phyloP scores from a whole-genome alignment of 2,888 invertebrate genomes.

The Thyatira batis region DNA sequence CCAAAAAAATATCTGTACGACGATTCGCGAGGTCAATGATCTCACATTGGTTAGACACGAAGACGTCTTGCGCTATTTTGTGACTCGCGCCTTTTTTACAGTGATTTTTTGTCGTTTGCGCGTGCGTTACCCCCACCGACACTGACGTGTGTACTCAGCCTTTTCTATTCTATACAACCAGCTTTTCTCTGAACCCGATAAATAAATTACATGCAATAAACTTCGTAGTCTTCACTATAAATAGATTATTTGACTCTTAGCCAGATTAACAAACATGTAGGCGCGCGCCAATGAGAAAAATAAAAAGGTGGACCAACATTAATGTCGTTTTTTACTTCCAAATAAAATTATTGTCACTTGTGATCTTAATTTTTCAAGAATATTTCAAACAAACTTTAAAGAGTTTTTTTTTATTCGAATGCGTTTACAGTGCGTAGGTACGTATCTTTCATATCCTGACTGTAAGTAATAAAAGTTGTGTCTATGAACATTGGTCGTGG shows the following conservation, averaged over 20 bases:
- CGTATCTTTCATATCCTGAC: not conserved
- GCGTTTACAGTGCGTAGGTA: not conserved
- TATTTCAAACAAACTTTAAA: not conserved
- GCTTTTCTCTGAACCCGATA: not conserved
- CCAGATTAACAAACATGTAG: slow-evolving; percentile 24
- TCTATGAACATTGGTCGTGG: not conserved
- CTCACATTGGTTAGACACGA: slow-evolving; percentile 68
- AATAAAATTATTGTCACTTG: not conserved
- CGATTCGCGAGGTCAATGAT: slow-evolving; percentile 70
- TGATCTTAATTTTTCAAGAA: not conserved
- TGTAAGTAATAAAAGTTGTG: not conserved
- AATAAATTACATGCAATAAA: not conserved
- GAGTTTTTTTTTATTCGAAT: not conserved
- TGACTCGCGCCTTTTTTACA: slow-evolving; percentile 56
- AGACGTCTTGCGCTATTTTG: slow-evolving; percentile 14
- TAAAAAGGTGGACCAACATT: slow-evolving; percentile 14
- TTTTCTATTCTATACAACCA: slow-evolving; percentile 8
- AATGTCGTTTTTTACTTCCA: slow-evolving; percentile 10
- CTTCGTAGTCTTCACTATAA: slow-evolving; percentile 16
- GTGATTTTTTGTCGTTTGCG: slow-evolving; percentile 61
- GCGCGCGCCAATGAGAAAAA: slow-evolving; percentile 11
- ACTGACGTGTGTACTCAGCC: slow-evolving; percentile 22
- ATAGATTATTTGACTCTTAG: slow-evolving; percentile 26
- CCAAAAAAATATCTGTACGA: slow-evolving; percentile 46
- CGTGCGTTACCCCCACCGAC: slow-evolving; percentile 69